Conservation (phyloP, 2,888 invertebrate species). For the Limnephilus lunatus region DNA sequence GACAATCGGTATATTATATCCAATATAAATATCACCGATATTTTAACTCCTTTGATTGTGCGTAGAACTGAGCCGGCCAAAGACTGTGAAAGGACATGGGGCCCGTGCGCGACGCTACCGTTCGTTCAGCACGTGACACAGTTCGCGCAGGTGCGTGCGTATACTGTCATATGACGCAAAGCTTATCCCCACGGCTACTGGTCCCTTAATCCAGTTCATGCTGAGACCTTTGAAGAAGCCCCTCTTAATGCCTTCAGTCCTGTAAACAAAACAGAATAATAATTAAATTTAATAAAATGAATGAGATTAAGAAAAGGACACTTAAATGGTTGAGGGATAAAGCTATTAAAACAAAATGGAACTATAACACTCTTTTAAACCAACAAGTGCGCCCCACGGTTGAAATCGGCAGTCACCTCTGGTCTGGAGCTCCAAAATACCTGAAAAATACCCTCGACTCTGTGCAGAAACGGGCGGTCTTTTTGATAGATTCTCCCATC, state of each 20-base stretch:
- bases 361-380: too few species aligned
- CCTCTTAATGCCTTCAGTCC: slow-evolving; percentile 90
- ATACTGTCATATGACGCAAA: slow-evolving; percentile 95
- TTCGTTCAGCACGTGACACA: slow-evolving; percentile 34
- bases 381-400: too few species aligned
- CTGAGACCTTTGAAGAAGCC: slow-evolving; percentile 99
- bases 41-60: too few species aligned
- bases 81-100: not conserved
- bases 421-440: too few species aligned
- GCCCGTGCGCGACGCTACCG: not conserved
- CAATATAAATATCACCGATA: too few species aligned
- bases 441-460: too few species aligned
- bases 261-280: slow-evolving; percentile 71
- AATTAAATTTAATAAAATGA: slow-evolving; percentile 14
- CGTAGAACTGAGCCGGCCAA: too few species aligned
- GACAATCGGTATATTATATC: too few species aligned
- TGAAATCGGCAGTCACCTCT: too few species aligned
- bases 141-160: slow-evolving; percentile 78
- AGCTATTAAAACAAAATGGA: too few species aligned
- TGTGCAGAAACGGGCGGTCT: too few species aligned
- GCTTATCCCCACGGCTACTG: slow-evolving; percentile 94
- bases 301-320: not conserved
- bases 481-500: too few species aligned
- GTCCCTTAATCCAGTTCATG: slow-evolving; percentile 99
- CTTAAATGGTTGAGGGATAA: not conserved